These are phyloP conservation scores for Phania funesta DNA, from an alignment of 2,888 invertebrate species.

Conservation along the genomic window DNA sequence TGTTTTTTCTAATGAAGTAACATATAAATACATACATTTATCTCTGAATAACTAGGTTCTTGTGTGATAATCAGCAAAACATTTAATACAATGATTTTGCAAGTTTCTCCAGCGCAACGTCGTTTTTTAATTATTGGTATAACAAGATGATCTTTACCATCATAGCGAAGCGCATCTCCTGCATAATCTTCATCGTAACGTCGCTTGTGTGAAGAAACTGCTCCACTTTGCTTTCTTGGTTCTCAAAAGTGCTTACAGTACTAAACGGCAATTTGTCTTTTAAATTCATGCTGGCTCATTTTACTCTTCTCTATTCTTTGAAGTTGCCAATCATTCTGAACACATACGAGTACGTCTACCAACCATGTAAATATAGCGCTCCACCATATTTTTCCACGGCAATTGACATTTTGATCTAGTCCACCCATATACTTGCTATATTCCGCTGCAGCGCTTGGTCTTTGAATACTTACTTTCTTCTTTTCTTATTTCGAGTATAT, in stretches of 20 bases:
- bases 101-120: background rate
- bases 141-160: background rate
- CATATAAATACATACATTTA: background rate
- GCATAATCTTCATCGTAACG: background rate
- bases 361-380: too few species aligned
- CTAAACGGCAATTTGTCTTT: background rate
- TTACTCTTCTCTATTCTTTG: too few species aligned
- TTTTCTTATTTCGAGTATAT: background rate
- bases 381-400: too few species aligned
- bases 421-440: too few species aligned
- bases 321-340: constrained; percentile 18
- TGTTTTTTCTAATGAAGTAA: background rate
- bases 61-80: background rate
- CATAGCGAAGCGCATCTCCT: background rate
- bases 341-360: background rate
- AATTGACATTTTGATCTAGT: too few species aligned
- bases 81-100: background rate
- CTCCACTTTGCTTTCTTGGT: background rate
- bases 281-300: too few species aligned
- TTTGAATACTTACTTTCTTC: background rate
- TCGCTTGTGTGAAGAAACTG: background rate
- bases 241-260: constrained; percentile 8
- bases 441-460: background rate
- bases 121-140: background rate
- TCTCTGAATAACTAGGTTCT: background rate